Percentiles rank a stretch among this genome's conserved stretches.
Evolutionary conservation across 2,113 vertebrate genomes (phyloP).

Genomic region (Centropus unirufus): DNA sequence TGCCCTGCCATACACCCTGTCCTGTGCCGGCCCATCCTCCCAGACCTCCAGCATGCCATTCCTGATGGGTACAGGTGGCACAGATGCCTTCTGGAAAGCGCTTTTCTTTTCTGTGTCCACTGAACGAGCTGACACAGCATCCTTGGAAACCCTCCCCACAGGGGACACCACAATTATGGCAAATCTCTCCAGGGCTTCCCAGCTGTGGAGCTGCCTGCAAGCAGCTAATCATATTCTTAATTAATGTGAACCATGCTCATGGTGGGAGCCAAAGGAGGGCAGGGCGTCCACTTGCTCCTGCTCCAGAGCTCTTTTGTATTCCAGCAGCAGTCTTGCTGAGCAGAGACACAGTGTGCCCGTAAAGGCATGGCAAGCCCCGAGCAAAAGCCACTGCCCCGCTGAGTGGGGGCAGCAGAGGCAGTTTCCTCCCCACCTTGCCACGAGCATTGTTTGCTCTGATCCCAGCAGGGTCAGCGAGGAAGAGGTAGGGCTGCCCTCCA

Average conservation of each 20-base stretch:
- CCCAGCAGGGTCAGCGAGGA: not conserved
- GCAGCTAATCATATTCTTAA: not conserved
- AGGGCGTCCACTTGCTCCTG: not conserved
- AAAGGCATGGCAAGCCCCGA: not conserved
- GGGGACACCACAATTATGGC: not conserved
- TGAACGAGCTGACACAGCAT: not conserved
- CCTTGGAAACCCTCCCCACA: not conserved
- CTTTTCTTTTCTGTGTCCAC: not conserved
- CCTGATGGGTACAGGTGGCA: not conserved
- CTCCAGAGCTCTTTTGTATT: not conserved
- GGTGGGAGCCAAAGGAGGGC: not conserved
- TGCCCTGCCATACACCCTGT: accelerated
- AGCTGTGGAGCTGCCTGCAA: not conserved
- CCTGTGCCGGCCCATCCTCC: not conserved
- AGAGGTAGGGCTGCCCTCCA: not conserved
- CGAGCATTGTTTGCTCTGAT: not conserved
- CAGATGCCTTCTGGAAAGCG: not conserved
- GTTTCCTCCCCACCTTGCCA: not conserved
- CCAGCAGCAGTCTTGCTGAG: not conserved
- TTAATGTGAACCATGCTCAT: not conserved
- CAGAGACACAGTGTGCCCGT: not conserved
- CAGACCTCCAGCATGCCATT: accelerated
- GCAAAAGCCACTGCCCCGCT: not conserved
- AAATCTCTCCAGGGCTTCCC: not conserved
- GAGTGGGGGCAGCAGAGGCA: not conserved